Conservation (phyloP, 2,113 vertebrate genomes). For the Brienomyrus brachyistius region DNA sequence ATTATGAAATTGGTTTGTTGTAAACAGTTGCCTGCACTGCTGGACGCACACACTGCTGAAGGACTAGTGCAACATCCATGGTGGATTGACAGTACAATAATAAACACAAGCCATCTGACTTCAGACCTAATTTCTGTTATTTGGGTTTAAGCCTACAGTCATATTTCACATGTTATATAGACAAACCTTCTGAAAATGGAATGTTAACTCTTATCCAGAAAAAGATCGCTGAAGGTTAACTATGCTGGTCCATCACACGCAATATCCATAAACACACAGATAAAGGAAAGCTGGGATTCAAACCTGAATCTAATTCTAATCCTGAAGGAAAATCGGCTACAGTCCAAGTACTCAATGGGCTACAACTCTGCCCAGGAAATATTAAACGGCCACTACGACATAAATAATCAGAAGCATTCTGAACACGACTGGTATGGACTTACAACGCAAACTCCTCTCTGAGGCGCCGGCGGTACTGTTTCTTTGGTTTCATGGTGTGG, state of each 20-base stretch:
- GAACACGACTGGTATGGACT: constrained; percentile 43
- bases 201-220: neutral
- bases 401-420: neutral
- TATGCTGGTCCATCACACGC: neutral
- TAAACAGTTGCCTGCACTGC: neutral
- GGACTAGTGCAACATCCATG: neutral
- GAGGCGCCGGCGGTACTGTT: constrained; percentile 89
- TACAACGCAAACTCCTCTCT: constrained; percentile 97
- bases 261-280: neutral
- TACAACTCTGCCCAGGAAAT: neutral
- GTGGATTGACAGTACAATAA: neutral
- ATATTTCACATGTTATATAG: neutral
- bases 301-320: too few relatives aligned
- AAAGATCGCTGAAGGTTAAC: neutral
- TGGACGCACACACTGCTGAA: neutral
- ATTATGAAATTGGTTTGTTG: neutral
- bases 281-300: neutral
- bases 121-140: neutral
- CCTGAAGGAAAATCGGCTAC: neutral
- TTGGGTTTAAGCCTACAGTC: neutral
- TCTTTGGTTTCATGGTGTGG: constrained; percentile 99
- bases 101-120: neutral
- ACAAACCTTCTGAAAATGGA: neutral
- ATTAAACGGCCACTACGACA: neutral
- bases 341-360: neutral